Percentiles rank a stretch among this genome's conserved stretches.
phyloP scores from a whole-genome alignment of 1,140 invertebrate species.

The Drosophila triauraria region DNA sequence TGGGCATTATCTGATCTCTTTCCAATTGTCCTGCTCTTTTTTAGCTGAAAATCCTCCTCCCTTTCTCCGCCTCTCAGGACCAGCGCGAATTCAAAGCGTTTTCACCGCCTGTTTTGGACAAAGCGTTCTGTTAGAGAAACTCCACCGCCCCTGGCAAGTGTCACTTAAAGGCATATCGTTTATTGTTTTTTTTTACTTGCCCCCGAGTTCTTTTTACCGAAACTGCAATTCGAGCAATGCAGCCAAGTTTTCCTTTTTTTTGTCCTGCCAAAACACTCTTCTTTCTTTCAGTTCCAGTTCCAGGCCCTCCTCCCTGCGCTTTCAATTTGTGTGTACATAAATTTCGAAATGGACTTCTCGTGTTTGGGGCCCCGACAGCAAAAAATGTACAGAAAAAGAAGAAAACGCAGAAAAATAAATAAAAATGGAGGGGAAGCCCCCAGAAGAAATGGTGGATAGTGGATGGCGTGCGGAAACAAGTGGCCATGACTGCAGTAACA shows the following conservation, averaged over 20 bases:
- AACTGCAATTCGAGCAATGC: conserved; percentile 67
- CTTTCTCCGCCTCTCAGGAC: background rate
- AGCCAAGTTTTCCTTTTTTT: conserved; percentile 38
- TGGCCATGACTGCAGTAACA: conserved; percentile 53
- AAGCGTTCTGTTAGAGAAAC: conserved; percentile 27
- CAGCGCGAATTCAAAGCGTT: conserved; percentile 39
- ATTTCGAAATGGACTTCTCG: conserved; percentile 82
- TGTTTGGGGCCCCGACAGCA: conserved; percentile 61
- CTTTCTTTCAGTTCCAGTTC: conserved; percentile 24
- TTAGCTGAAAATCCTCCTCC: background rate
- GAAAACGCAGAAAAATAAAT: conserved; percentile 35
- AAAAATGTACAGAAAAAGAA: conserved; percentile 30
- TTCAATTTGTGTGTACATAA: conserved; percentile 83
- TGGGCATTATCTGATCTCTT: conserved; percentile 19
- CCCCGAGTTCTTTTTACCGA: conserved; percentile 33
- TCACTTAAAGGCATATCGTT: conserved; percentile 68
- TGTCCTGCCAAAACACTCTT: conserved; percentile 49
- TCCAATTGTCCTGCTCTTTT: conserved; percentile 13
- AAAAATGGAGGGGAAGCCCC: conserved; percentile 26
- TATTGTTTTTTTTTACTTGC: conserved; percentile 44
- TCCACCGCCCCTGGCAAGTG: conserved; percentile 44
- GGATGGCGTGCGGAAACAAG: conserved; percentile 66
- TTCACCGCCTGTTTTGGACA: conserved; percentile 47
- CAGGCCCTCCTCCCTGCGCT: conserved; percentile 41
- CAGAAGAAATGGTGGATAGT: conserved; percentile 44